Conservation (phyloP, 1,140 invertebrate genomes). For the Venturia canescens region DNA sequence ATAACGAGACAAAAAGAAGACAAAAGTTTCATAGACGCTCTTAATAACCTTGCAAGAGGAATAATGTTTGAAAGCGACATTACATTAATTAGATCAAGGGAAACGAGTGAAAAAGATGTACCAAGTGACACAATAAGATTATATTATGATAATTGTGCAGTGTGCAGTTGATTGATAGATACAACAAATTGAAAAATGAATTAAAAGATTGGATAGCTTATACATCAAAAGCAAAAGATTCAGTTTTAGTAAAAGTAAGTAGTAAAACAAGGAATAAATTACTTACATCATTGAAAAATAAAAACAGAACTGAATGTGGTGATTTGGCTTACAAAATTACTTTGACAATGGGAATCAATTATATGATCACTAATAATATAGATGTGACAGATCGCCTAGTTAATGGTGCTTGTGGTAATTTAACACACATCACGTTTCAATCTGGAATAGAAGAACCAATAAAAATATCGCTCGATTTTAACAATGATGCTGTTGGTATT, state of each 20-base stretch:
- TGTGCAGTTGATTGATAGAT: too few relatives aligned
- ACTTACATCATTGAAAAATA: slow-evolving; percentile 33
- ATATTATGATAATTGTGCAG: slow-evolving; percentile 36
- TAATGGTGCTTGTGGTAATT: slow-evolving; percentile 46
- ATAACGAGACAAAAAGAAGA: slow-evolving; percentile 62
- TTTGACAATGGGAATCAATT: slow-evolving; percentile 45
- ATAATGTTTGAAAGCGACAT: slow-evolving; percentile 45
- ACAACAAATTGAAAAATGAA: slow-evolving; percentile 44
- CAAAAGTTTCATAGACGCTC: slow-evolving; percentile 50
- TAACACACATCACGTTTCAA: slow-evolving; percentile 34
- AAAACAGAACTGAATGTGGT: slow-evolving; percentile 38
- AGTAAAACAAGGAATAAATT: slow-evolving; percentile 33
- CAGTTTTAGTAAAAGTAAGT: slow-evolving; percentile 27
- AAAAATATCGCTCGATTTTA: slow-evolving; percentile 42
- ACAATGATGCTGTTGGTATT: slow-evolving; percentile 30
- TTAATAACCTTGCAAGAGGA: slow-evolving; percentile 55
- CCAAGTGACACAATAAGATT: slow-evolving; percentile 49
- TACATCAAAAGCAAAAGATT: slow-evolving; percentile 36
- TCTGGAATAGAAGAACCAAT: slow-evolving; percentile 4
- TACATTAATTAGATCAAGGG: slow-evolving; percentile 43
- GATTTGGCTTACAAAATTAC: slow-evolving; percentile 38
- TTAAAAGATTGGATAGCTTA: slow-evolving; percentile 6
- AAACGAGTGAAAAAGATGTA: slow-evolving; percentile 35
- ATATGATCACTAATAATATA: slow-evolving; percentile 47
- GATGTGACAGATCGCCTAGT: slow-evolving; percentile 52